Percentiles rank a stretch among this genome's conserved stretches.
These are phyloP conservation scores for Nymphalis polychloros DNA, from an alignment of 2,888 invertebrate genomes.

Conservation along the genomic window DNA sequence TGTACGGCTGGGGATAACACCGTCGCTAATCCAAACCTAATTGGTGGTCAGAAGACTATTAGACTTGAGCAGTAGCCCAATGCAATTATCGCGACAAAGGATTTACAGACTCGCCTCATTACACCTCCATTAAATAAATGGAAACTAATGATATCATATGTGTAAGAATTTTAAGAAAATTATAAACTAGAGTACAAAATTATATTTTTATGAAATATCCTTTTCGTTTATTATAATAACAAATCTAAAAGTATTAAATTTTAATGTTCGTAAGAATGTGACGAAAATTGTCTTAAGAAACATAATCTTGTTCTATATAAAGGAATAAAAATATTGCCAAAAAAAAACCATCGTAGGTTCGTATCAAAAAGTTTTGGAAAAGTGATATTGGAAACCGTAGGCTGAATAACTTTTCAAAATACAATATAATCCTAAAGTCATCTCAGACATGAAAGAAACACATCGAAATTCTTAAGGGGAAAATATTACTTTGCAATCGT, in stretches of 20 bases:
- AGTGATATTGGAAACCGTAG: constrained; percentile 61
- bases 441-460: constrained; percentile 78
- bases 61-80: constrained; percentile 73
- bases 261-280: no score
- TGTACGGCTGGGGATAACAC: constrained; percentile 38
- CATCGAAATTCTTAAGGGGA: constrained; percentile 79
- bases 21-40: constrained; percentile 73
- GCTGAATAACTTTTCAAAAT: constrained; percentile 63
- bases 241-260: no score
- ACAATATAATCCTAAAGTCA: constrained; percentile 78
- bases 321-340: neutral
- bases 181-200: neutral
- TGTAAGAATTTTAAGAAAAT: neutral
- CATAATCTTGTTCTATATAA: neutral
- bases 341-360: neutral
- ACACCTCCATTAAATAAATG: constrained; percentile 35
- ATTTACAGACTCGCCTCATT: constrained; percentile 51
- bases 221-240: neutral
- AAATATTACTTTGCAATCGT: constrained; percentile 81
- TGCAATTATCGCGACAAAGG: constrained; percentile 69
- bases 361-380: constrained; percentile 37
- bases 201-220: neutral
- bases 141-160: constrained; percentile 25
- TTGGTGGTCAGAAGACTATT: constrained; percentile 77
- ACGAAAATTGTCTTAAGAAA: neutral